Conservation (phyloP, 2,888 invertebrate genomes). For the Nineta flava region DNA sequence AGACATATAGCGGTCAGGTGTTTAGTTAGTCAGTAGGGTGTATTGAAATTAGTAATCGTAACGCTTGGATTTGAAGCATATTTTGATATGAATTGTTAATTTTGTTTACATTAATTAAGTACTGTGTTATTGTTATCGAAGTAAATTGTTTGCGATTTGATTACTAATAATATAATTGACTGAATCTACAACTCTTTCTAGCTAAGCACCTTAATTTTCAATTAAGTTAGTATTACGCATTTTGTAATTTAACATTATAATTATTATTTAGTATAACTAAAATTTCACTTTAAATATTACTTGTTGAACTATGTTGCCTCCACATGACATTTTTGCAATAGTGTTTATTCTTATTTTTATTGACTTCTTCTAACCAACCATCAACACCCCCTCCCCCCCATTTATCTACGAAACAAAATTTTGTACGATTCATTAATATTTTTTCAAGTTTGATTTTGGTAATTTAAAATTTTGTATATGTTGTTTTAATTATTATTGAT, state of each 20-base stretch:
- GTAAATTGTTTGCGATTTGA: conserved; percentile 24
- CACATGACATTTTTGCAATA: neutral
- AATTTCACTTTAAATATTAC: neutral
- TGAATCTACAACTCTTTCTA: neutral
- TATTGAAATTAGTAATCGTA: no score
- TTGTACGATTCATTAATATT: neutral
- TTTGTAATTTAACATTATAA: neutral
- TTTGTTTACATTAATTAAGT: no score
- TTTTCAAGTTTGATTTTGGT: neutral
- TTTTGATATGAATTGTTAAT: neutral
- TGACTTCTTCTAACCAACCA: no score
- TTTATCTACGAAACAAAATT: neutral
- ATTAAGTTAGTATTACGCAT: neutral
- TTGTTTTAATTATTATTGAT: conserved; percentile 2
- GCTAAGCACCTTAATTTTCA: neutral
- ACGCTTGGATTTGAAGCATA: no score
- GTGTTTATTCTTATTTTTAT: neutral
- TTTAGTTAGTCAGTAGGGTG: neutral
- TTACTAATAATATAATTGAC: conserved; percentile 11
- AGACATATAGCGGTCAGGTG: neutral
- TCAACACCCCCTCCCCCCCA: no score
- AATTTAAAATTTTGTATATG: conserved; percentile 3
- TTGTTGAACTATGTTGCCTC: neutral
- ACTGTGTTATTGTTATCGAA: conserved; percentile 14
- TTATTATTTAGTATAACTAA: neutral